Evolutionary conservation across 2,888 invertebrate genomes (phyloP).

Genomic region (Gortyna flavago): DNA sequence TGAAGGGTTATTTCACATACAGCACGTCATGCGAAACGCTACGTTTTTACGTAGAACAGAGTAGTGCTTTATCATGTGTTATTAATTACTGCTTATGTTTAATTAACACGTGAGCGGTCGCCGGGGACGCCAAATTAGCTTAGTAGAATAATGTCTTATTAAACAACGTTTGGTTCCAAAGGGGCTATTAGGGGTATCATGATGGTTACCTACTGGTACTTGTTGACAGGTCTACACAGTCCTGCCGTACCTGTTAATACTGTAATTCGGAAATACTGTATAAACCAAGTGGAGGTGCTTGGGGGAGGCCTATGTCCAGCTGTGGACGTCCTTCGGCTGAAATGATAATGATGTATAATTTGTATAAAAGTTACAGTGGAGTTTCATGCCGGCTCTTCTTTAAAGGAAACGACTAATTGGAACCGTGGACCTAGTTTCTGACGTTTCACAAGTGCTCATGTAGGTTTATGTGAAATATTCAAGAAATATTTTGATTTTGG

Average conservation of each 20-base stretch:
- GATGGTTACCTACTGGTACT: not conserved
- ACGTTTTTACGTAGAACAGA: slow-evolving; percentile 51
- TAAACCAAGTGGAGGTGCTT: not conserved
- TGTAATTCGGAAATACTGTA: not conserved
- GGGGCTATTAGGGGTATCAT: slow-evolving; percentile 23
- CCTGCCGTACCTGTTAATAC: not conserved
- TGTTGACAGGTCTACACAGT: not conserved
- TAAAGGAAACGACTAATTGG: not conserved
- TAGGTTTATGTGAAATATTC: not conserved
- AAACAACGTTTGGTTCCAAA: slow-evolving; percentile 11
- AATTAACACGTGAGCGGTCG: slow-evolving; percentile 64
- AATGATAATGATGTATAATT: not conserved
- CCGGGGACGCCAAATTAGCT: slow-evolving; percentile 63
- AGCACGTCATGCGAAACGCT: slow-evolving; percentile 60
- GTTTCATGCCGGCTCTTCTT: not conserved
- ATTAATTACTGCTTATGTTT: slow-evolving; percentile 64
- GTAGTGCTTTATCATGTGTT: slow-evolving; percentile 59
- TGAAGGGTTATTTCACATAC: slow-evolving; percentile 43
- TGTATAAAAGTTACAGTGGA: not conserved
- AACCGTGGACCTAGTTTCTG: not conserved
- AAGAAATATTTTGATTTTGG: not conserved
- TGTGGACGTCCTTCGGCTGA: no score
- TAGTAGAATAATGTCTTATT: slow-evolving; percentile 38
- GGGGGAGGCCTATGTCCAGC: no score
- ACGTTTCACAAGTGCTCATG: not conserved